Evolutionary conservation across 2,888 invertebrate genomes (phyloP), one percentile per base, ranked within the genome.

Genomic region (Trichogramma evanescens): DNA sequence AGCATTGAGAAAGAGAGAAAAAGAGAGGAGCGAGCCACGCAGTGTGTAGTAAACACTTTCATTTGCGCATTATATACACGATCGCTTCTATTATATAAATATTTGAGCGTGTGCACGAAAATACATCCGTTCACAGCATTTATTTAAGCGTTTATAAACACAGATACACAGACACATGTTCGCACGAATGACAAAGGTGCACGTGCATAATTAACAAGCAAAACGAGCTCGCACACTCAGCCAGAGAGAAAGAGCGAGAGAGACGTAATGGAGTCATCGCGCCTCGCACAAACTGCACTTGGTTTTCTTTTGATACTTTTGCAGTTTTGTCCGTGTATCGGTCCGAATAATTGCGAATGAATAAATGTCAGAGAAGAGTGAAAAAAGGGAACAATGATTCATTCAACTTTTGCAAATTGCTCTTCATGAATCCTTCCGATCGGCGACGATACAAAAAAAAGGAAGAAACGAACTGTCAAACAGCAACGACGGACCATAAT

Each of bases 161-260:
- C 41, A 13, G 9, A 10, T 10, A 10, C 10, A 46, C 46, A 9
- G 5, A 9, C n/a, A 46, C 10, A 5, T 50, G 50, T 48, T 50
- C 56, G 60, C 65, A 61, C 60, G 62, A 64, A 62, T 62, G 64
- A 65, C 66, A 63, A 64, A 63, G 54, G 49, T 59, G 26, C 26
- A 45, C 55, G 58, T 48, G 58, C 54, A 59, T 60, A 63, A 65
- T 65, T 65, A 65, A 65, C 63, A 60, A 62, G 62, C 56, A 9
- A 44, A 42, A 26, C 39, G 13, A 10, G 6, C 9, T 6, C 8
- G n/a, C 41, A 40, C 10, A 10, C 6, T 13, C 5, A 43, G 10
- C 26, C 9, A 13, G 41, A 41, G 51, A 40, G 38, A 54, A 39
- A 52, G 54, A 38, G 50, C 48, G 39, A 59, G 49, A 50, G 41